Evolutionary conservation across 2,113 vertebrate species (phyloP), one percentile per base, ranked within the genome.

Genomic region (Aythya baeri): DNA sequence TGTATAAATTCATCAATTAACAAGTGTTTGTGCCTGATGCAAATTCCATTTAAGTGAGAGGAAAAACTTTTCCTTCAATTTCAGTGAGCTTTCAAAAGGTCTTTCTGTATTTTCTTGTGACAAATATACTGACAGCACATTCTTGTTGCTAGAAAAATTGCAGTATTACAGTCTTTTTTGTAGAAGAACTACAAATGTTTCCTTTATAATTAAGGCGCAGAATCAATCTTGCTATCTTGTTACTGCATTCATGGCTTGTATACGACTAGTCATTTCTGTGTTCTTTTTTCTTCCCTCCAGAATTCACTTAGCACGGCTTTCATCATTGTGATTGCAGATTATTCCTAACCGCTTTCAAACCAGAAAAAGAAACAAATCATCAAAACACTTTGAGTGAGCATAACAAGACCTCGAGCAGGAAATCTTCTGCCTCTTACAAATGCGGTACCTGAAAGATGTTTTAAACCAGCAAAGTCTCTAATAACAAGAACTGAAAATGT

Each of bases 221-320:
- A 70, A 50, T 50, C 44, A 74, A 25, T 75, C 88, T 87, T 77
- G 27, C 38, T 88, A 14, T 27, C 50, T 85, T 1, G 0, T 43
- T 68, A n/a, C 34, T n/a, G 16, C 62, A 26, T 14, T 58, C 14
- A 49, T 54, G 41, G 46, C 43, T 62, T 85, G 22, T 76, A 59
- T 18, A 43, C 1, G 7, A 25, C 2, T n/a, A 34, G 23, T 52
- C 15, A 54, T 50, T 76, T 58, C 54, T 23, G 43, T 0, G 0
- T 27, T 43, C 36, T 38, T 49, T 67, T 38, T 49, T 34, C 46
- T 72, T 82, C 49, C 43, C 75, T 73, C 43, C 65, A 77, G 44
- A 72, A 36, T 46, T 71, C 36, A 44, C n/a, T 74, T 70, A 23
- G 17, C 20, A 6, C 7, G 26, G n/a, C 6, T 85, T 77, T 63